Conservation (phyloP, 2,888 invertebrate species). For the Polia nebulosa region DNA sequence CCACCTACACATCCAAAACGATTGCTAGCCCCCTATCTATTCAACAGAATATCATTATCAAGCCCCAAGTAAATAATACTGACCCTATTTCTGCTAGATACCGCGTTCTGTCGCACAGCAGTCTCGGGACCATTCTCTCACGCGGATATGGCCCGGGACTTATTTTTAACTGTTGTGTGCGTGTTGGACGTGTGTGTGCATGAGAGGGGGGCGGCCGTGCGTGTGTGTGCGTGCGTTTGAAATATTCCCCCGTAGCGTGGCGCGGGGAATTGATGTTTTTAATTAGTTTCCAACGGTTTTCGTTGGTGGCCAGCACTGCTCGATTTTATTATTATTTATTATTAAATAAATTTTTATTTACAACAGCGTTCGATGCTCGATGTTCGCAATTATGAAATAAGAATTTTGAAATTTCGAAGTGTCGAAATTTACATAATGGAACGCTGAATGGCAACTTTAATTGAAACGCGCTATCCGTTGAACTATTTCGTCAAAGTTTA, state of each 20-base stretch:
- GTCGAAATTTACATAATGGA: slow-evolving; percentile 41
- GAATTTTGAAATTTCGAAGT: slow-evolving; percentile 47
- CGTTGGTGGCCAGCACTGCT: slow-evolving; percentile 83
- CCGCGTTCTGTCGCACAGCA: slow-evolving; percentile 68
- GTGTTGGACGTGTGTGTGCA: slow-evolving; percentile 77
- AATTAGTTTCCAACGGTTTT: slow-evolving; percentile 90
- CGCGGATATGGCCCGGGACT: slow-evolving; percentile 87
- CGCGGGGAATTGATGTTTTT: slow-evolving; percentile 90
- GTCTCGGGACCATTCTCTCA: slow-evolving; percentile 83
- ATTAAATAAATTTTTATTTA: slow-evolving; percentile 74
- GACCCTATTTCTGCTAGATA: slow-evolving; percentile 69
- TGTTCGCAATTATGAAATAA: slow-evolving; percentile 50
- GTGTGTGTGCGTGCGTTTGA: slow-evolving; percentile 87
- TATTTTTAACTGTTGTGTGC: slow-evolving; percentile 88
- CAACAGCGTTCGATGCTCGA: slow-evolving; percentile 35
- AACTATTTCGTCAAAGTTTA: slow-evolving; percentile 83
- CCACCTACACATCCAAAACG: slow-evolving; percentile 13
- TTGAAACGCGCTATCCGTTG: slow-evolving; percentile 76
- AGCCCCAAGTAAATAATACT: slow-evolving; percentile 62
- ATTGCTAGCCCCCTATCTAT: slow-evolving; percentile 48
- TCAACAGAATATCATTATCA: slow-evolving; percentile 51
- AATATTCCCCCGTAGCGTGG: slow-evolving; percentile 87
- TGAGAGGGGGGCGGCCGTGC: slow-evolving; percentile 63
- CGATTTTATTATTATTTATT: slow-evolving; percentile 81
- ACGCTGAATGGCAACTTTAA: slow-evolving; percentile 73